Conservation (phyloP, 2,797 vertebrate species). For the Mycteria americana region DNA sequence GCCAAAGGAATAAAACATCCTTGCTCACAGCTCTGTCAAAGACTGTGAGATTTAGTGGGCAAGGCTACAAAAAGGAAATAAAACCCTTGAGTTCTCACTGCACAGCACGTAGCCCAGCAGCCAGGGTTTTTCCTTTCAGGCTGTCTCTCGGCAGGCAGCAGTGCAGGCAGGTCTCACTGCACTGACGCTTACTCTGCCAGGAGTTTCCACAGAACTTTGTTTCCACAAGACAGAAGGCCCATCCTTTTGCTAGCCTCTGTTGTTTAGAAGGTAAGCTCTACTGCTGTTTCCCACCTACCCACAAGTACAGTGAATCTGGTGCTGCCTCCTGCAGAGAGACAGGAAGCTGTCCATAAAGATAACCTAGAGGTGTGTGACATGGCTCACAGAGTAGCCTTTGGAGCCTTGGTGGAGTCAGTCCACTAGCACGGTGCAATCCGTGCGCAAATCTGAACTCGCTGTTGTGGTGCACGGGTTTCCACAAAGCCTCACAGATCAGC, state of each 20-base stretch:
- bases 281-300: neutral
- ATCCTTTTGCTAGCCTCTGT: neutral
- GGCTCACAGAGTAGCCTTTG: neutral
- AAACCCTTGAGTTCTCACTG: neutral
- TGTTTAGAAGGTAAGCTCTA: neutral
- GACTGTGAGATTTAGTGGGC: neutral
- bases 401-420: neutral
- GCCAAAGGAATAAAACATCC: neutral
- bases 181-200: neutral
- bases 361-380: neutral
- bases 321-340: neutral
- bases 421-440: neutral
- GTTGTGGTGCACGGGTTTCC: neutral
- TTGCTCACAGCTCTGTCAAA: neutral
- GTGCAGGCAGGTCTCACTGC: neutral
- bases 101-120: neutral
- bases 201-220: neutral
- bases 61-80: neutral
- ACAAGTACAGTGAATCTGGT: neutral
- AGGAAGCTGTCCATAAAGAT: neutral
- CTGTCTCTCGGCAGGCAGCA: neutral
- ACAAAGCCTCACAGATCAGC: accelerated
- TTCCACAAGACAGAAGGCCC: neutral
- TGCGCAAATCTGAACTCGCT: neutral
- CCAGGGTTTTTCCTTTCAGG: neutral